These are phyloP conservation scores for Vipera ursinii DNA, from an alignment of 2,797 vertebrate genomes.

Conservation along the genomic window DNA sequence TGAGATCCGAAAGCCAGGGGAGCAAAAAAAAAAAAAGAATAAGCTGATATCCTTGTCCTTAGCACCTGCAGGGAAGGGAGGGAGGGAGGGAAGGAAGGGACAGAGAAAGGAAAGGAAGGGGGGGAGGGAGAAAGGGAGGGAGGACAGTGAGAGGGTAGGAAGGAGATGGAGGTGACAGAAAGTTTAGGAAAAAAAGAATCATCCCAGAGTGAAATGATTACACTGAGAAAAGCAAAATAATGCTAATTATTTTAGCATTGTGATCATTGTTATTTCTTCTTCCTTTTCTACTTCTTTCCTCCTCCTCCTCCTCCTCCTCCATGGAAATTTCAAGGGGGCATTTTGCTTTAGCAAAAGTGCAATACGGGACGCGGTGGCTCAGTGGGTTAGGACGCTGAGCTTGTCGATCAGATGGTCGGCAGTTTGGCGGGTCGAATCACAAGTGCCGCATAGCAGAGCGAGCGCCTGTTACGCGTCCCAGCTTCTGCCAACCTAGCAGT, in stretches of 20 bases:
- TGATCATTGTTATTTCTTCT: no score
- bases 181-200: background rate
- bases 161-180: background rate
- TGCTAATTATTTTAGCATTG: background rate
- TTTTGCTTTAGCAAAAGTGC: background rate
- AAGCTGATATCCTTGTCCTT: constrained; percentile 39
- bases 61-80: constrained; percentile 41
- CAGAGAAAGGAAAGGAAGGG: background rate
- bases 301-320: background rate
- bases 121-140: background rate
- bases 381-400: no score
- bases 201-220: background rate
- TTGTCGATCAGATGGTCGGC: no score
- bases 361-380: no score
- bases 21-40: background rate
- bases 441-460: no score
- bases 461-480: no score
- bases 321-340: no score
- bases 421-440: no score
- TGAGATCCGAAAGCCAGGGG: constrained; percentile 25
- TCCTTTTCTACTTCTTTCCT: no score
- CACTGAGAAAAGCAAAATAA: background rate
- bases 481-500: no score
- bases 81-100: background rate
- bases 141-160: background rate